These are phyloP conservation scores for Lepas anatifera DNA, from an alignment of 2,888 invertebrate genomes.

Conservation along the genomic window DNA sequence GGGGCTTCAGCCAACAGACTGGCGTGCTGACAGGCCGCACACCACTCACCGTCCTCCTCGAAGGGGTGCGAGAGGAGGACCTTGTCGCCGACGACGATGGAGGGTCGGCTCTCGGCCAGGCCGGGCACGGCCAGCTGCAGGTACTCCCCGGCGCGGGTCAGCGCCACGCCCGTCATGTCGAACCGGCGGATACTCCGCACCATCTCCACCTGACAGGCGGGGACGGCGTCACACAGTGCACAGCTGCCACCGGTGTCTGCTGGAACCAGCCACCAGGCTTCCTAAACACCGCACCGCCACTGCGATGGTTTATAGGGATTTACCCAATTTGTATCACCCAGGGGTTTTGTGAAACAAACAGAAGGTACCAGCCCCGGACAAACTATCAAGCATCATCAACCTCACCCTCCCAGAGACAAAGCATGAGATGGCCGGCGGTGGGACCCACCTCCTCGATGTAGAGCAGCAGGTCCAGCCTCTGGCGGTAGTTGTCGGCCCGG, in stretches of 20 bases:
- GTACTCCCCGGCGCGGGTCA: slow-evolving; percentile 52
- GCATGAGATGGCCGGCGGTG: background rate
- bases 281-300: too few species aligned
- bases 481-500: background rate
- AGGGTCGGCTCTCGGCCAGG: slow-evolving; percentile 74
- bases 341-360: too few species aligned
- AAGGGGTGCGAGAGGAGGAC: slow-evolving; percentile 39
- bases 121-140: slow-evolving; percentile 63
- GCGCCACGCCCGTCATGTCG: slow-evolving; percentile 32
- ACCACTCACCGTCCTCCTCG: slow-evolving; percentile 26
- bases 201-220: background rate
- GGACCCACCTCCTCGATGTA: background rate
- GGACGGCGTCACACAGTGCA: background rate
- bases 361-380: too few species aligned
- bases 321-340: too few species aligned
- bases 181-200: slow-evolving; percentile 16
- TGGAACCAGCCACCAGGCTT: too few species aligned
- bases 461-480: background rate
- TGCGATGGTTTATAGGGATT: too few species aligned
- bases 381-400: too few species aligned
- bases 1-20: too few species aligned
- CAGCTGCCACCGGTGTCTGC: too few species aligned
- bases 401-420: background rate
- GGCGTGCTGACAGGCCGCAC: background rate
- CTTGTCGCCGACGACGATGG: slow-evolving; percentile 64